Evolutionary conservation across 1,140 invertebrate species (phyloP).

Genomic region (Drosophila sturtevanti): DNA sequence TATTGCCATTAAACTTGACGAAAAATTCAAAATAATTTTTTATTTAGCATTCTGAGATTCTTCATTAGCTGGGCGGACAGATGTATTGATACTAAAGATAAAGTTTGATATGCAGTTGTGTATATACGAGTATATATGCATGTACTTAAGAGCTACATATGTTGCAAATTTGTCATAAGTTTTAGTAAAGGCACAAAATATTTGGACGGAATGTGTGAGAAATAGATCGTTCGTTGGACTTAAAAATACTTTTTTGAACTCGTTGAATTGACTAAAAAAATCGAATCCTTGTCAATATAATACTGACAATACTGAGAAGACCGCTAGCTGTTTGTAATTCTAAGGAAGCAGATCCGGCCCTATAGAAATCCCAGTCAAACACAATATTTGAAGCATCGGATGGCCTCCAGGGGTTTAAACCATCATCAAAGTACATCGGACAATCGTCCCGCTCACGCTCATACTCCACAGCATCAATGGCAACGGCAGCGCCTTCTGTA

Average conservation of each 20-base stretch:
- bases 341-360: conserved; percentile 45
- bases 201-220: conserved; percentile 9
- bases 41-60: conserved; percentile 67
- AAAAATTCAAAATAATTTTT: conserved; percentile 39
- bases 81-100: conserved; percentile 28
- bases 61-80: conserved; percentile 36
- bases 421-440: conserved; percentile 97
- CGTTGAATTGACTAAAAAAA: conserved; percentile 16
- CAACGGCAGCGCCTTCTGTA: conserved; percentile 94
- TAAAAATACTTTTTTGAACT: conserved; percentile 38
- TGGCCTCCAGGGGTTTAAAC: conserved; percentile 91
- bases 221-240: conserved; percentile 28
- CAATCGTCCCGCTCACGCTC: conserved; percentile 97
- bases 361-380: conserved; percentile 84
- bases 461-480: conserved; percentile 95
- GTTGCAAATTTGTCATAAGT: conserved; percentile 35
- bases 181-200: conserved; percentile 38
- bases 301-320: conserved; percentile 14
- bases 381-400: conserved; percentile 89
- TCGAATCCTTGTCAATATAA: conserved; percentile 5
- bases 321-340: conserved; percentile 2
- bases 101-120: conserved; percentile 1
- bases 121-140: background rate
- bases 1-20: background rate
- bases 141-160: conserved; percentile 50